phyloP scores from a whole-genome alignment of 30 jellyfish, hydroid and myxozoan genomes.

The Pelagia noctiluca region DNA sequence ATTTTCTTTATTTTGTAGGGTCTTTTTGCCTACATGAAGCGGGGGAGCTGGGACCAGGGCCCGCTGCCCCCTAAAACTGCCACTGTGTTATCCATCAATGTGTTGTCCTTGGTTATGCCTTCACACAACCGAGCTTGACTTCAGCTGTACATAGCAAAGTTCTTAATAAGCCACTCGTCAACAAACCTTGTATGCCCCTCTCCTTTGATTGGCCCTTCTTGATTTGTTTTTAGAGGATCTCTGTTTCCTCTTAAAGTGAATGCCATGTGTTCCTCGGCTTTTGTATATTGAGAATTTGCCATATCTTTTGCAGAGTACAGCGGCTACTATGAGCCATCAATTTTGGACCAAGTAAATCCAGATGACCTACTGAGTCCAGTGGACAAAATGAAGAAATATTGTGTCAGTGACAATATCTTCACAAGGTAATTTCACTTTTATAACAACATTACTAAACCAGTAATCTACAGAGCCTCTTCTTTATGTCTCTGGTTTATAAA shows the following conservation, averaged over 20 bases:
- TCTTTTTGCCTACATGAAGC: no score
- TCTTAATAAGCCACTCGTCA: no score
- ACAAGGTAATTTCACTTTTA: constrained; percentile 72
- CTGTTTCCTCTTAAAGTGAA: neutral
- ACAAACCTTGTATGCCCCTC: no score
- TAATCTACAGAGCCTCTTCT: neutral
- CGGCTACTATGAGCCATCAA: constrained; percentile 85
- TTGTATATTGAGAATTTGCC: neutral
- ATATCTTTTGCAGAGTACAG: constrained; percentile 52
- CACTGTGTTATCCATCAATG: no score
- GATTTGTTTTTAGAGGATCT: no score
- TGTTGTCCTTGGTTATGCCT: no score
- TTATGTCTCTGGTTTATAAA: neutral
- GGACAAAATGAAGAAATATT: constrained; percentile 86
- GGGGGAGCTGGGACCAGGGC: no score
- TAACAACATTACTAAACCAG: neutral
- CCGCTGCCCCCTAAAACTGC: no score
- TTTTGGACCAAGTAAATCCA: constrained; percentile 88
- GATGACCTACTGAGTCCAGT: constrained; percentile 92
- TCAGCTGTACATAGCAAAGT: no score
- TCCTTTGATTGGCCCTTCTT: no score
- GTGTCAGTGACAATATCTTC: constrained; percentile 91
- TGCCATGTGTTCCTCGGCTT: neutral
- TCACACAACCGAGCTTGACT: no score
- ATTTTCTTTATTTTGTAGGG: no score